Evolutionary conservation across 2,888 invertebrate species (phyloP), one percentile per base, ranked within the genome.

Genomic region (Alloplasta piceator): DNA sequence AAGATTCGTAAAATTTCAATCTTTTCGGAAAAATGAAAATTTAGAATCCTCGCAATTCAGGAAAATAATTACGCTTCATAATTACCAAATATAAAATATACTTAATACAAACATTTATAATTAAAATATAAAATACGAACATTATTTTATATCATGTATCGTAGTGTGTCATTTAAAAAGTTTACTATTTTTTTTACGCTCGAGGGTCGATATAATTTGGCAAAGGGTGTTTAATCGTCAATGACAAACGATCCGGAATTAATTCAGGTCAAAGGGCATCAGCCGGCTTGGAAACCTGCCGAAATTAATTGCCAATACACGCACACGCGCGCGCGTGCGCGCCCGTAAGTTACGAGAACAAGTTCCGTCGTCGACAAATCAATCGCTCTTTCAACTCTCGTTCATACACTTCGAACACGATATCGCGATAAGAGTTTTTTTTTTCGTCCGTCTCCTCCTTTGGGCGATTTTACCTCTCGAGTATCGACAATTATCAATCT

Each of bases 211-310:
- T 84, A 26, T 26, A 82, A 85, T 86, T 89, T 87, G 89, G 87
- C 88, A 86, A 85, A 66, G 60, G 75, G 26, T 26, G 26, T 26
- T 77, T 60, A 87, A 72, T 89, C 88, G 89, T 91, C 90, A 91
- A 91, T 91, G 91, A 90, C 90, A 91, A 91, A 89, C 88, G 86
- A 90, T 89, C 85, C 85, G 80, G 80, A 89, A 87, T 87, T 87
- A 90, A 26, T 89, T 82, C 88, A 86, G 90, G 90, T 87, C 88
- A 89, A 87, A 89, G 91, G 88, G 89, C 89, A 91, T 90, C 88
- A 88, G 88, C 88, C 90, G 86, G 84, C 82, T 91, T 89, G 90
- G 89, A 91, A 83, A 84, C 64, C 82, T 87, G 91, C 89, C 89
- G 88, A 87, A 87, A 86, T 87, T 86, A 84, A 86, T 71, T 86